Percentiles rank a stretch among this genome's conserved stretches.
phyloP scores from a whole-genome alignment of 2,888 invertebrate species.

The Drosophila neotestacea region DNA sequence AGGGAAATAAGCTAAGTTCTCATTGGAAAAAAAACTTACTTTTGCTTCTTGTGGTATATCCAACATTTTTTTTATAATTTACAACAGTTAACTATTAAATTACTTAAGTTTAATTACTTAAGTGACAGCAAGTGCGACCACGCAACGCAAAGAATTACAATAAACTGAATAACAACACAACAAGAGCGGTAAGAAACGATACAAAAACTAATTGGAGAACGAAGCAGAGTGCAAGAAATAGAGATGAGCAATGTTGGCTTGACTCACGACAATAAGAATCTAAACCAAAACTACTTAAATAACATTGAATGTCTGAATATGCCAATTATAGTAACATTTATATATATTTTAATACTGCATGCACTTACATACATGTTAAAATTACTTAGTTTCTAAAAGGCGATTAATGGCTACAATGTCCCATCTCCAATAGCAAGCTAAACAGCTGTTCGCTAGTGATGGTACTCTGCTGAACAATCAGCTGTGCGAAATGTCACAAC shows the following conservation, averaged over 20 bases:
- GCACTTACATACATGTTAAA: not conserved
- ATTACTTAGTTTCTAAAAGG: not conserved
- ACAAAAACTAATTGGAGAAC: conserved; percentile 59
- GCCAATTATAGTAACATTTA: not conserved
- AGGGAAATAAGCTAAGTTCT: not conserved
- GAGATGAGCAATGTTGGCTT: conserved; percentile 36
- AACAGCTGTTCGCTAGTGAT: conserved; percentile 53
- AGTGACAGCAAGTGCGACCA: conserved; percentile 16
- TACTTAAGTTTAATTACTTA: conserved; percentile 7
- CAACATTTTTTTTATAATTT: conserved; percentile 71
- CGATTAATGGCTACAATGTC: not conserved
- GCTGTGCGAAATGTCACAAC: conserved; percentile 58
- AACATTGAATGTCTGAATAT: not conserved
- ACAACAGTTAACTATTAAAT: conserved; percentile 1
- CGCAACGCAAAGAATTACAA: conserved; percentile 45
- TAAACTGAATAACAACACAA: conserved; percentile 48
- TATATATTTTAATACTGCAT: not conserved
- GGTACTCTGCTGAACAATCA: conserved; percentile 31
- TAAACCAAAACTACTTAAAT: not conserved
- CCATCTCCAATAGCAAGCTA: conserved; percentile 27
- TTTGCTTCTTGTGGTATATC: conserved; percentile 83
- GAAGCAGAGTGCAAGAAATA: conserved; percentile 21
- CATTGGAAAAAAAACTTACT: conserved; percentile 65
- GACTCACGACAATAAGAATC: conserved; percentile 1
- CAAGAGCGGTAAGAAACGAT: conserved; percentile 55